A percentile compares a stretch with the other conserved stretches of the same genome.
Conservation (phyloP, 2,888 invertebrate species). For the Sericinus montela region DNA sequence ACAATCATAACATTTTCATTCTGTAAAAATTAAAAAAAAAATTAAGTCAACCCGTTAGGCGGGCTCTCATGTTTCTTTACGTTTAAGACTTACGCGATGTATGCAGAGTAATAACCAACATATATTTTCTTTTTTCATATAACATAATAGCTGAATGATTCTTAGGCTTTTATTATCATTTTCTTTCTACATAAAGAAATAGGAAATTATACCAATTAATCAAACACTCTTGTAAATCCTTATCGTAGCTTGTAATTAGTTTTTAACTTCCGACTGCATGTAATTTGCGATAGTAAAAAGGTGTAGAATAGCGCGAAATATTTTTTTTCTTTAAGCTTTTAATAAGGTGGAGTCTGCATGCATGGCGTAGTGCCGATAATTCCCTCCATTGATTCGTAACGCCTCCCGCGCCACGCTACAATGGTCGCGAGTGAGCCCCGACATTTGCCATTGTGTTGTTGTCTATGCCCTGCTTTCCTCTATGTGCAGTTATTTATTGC, state of each 20-base stretch:
- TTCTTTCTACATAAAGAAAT: too few relatives aligned
- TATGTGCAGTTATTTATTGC: constrained; percentile 67
- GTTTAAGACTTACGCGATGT: too few relatives aligned
- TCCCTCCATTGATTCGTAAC: constrained; percentile 80
- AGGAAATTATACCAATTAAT: constrained; percentile 2
- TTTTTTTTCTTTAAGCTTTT: constrained; percentile 6
- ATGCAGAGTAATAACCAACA: too few relatives aligned
- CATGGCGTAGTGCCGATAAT: constrained; percentile 63
- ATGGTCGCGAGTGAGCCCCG: constrained; percentile 74
- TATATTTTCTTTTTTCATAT: too few relatives aligned
- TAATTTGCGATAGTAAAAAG: not conserved
- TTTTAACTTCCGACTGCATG: not conserved
- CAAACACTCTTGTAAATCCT: not conserved
- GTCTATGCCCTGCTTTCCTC: constrained; percentile 62
- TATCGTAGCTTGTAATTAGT: not conserved
- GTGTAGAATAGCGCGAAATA: not conserved
- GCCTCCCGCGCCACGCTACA: constrained; percentile 78
- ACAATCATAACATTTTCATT: too few relatives aligned
- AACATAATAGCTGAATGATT: too few relatives aligned
- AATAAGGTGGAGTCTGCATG: constrained; percentile 38
- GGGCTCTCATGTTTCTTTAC: too few relatives aligned
- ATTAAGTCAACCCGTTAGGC: too few relatives aligned
- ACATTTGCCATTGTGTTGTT: constrained; percentile 75
- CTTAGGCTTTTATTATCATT: too few relatives aligned
- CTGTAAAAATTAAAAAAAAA: too few relatives aligned